A percentile compares a stretch with the other conserved stretches of the same genome.
These are phyloP conservation scores for Tineola bisselliella DNA, from an alignment of 2,888 invertebrate genomes.

Conservation along the genomic window DNA sequence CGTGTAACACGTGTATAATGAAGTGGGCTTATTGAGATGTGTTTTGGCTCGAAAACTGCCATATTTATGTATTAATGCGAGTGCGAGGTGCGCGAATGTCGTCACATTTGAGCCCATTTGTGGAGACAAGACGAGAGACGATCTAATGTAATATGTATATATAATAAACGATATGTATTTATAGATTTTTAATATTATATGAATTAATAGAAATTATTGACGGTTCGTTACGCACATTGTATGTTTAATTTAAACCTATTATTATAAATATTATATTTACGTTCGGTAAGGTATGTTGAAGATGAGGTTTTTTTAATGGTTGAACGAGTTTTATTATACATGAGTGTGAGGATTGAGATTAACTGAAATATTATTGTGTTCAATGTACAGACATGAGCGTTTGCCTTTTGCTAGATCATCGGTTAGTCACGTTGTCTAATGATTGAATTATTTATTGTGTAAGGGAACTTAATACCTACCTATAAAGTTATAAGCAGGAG, in stretches of 20 bases:
- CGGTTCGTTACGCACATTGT: background rate
- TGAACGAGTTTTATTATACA: background rate
- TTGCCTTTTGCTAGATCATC: too few relatives aligned
- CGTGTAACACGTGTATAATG: constrained; percentile 34
- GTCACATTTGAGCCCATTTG: background rate
- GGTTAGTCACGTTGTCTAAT: too few relatives aligned
- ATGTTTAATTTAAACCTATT: background rate
- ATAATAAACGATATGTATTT: background rate
- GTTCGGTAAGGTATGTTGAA: background rate
- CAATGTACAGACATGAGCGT: background rate
- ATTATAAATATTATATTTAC: background rate
- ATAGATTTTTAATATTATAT: background rate
- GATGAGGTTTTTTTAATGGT: background rate
- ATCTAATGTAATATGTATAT: background rate
- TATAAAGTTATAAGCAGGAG: background rate
- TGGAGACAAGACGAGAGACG: background rate
- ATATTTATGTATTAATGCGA: constrained; percentile 37
- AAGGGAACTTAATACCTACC: background rate
- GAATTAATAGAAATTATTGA: background rate
- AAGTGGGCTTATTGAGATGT: too few relatives aligned
- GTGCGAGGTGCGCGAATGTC: constrained; percentile 23
- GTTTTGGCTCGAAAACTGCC: background rate
- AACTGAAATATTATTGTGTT: background rate
- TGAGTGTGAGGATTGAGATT: background rate
- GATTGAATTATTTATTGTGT: too few relatives aligned